Base-by-base conservation (phyloP, 2,888 invertebrate genomes). In the Lycaena phlaeas region DNA sequence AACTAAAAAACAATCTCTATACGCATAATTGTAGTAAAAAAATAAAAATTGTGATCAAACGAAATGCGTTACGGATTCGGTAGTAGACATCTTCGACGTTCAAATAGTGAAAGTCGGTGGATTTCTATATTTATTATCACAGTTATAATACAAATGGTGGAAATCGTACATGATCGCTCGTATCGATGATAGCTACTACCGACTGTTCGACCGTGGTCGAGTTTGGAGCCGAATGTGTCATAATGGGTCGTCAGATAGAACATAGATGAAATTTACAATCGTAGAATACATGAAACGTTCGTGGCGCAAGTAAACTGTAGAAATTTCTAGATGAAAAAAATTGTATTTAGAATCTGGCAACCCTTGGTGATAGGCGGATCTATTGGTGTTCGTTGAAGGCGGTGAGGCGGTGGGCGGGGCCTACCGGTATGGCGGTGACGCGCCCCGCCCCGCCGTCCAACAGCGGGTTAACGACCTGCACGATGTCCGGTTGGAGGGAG, bases 61-160 rank as follows among this genome's bases (percentile, higher is more conserved):
- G 64, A 68, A 71, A 74, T 66, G 67, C 64, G 64, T 61, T 59
- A 48, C 55, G 57, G 45, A 53, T 66, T 73, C 81, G 73, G 49
- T 67, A 55, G 75, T 74, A 62, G 78, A 84, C 78, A 78, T 76
- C 81, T 77, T 78, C 78, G 74, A 70, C 53, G 63, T 66, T 64
- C 67, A 70, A 67, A 69, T 69, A 74, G 69, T 72, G 54, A 50
- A 58, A 75, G 66, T 79, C 78, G 78, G 78, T 79, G 81, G 81
- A 77, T 69, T 76, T 68, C 71, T 79, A 77, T 76, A 73, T 72
- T 77, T 77, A 81, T 69, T 79, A 81, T 81, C 81, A 81, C 81
- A 81, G 82, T 79, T 81, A 75, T 73, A 79, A 78, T 79, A 81
- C 74, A 76, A 71, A 69, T 68, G 64, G 68, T 69, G 74, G 72